Percentiles rank a stretch among this genome's conserved stretches.
phyloP scores from a whole-genome alignment of 2,797 vertebrate genomes.

The Taeniopygia guttata region DNA sequence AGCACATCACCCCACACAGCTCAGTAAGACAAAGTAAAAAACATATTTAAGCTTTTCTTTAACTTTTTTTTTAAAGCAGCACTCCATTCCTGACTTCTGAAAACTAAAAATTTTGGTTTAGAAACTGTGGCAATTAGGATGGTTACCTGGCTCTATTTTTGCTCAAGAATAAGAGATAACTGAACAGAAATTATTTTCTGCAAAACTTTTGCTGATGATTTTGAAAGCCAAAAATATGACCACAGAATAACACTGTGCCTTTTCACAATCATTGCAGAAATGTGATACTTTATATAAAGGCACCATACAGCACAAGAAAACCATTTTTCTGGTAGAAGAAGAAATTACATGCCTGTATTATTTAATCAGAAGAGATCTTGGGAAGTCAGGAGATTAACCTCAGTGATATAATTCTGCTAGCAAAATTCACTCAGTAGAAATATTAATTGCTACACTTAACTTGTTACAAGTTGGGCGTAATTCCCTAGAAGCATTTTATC shows the following conservation, averaged over 20 bases:
- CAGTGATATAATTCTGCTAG: neutral
- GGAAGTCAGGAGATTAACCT: neutral
- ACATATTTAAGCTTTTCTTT: neutral
- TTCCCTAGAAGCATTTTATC: neutral
- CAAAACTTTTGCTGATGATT: neutral
- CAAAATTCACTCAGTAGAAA: neutral
- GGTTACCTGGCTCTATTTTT: neutral
- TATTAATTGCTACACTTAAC: neutral
- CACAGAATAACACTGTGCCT: neutral
- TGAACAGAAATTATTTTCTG: neutral
- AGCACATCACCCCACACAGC: neutral
- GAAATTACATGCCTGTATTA: neutral
- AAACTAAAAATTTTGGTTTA: neutral
- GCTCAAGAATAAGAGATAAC: rapidly evolving
- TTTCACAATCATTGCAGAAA: neutral
- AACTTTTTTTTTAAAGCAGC: neutral
- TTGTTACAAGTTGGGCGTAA: neutral
- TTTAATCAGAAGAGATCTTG: neutral
- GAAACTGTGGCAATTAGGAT: neutral
- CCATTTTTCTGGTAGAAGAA: neutral
- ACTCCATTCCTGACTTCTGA: neutral
- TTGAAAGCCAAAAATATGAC: neutral
- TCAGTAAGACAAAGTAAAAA: neutral
- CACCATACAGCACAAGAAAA: neutral
- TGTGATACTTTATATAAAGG: neutral